Percentiles rank a stretch among this genome's conserved stretches.
These are phyloP conservation scores for Heptranchias perlo DNA, from an alignment of 2,113 vertebrate species.

Conservation along the genomic window DNA sequence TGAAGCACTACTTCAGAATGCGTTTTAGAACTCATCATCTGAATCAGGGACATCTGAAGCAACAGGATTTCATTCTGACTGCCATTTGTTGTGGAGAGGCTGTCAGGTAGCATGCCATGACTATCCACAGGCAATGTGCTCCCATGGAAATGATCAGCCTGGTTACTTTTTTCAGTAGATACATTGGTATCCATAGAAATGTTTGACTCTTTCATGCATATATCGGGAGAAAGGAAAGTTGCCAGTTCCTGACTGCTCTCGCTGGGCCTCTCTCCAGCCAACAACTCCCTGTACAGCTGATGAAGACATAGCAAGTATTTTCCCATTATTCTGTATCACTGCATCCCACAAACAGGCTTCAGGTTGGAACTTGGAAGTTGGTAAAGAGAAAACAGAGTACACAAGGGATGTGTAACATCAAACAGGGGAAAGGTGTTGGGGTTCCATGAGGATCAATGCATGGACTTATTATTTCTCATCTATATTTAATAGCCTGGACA, in stretches of 20 bases:
- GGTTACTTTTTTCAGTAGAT: neutral
- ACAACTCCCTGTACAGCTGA: slow-evolving; percentile 55
- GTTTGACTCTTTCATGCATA: slow-evolving; percentile 36
- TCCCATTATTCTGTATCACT: slow-evolving; percentile 48
- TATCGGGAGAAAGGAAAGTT: slow-evolving; percentile 47
- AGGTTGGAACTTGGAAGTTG: neutral
- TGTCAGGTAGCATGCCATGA: neutral
- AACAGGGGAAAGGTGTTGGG: neutral
- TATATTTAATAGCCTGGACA: no score
- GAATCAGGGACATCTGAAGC: slow-evolving; percentile 65
- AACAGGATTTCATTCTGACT: slow-evolving; percentile 51
- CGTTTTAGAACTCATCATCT: slow-evolving; percentile 52
- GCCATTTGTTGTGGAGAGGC: neutral
- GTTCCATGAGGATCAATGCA: neutral
- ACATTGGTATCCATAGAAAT: neutral
- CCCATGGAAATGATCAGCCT: accelerated
- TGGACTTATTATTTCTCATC: neutral
- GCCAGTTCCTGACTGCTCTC: slow-evolving; percentile 48
- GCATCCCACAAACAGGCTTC: neutral
- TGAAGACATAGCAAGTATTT: slow-evolving; percentile 48
- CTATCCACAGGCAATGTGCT: neutral
- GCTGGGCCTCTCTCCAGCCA: slow-evolving; percentile 49
- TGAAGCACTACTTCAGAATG: slow-evolving; percentile 43
- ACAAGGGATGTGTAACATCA: neutral
- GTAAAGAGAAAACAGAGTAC: neutral